Evolutionary conservation across 1,140 invertebrate genomes (phyloP), one percentile per base, ranked within the genome.

Genomic region (Neodiprion lecontei): DNA sequence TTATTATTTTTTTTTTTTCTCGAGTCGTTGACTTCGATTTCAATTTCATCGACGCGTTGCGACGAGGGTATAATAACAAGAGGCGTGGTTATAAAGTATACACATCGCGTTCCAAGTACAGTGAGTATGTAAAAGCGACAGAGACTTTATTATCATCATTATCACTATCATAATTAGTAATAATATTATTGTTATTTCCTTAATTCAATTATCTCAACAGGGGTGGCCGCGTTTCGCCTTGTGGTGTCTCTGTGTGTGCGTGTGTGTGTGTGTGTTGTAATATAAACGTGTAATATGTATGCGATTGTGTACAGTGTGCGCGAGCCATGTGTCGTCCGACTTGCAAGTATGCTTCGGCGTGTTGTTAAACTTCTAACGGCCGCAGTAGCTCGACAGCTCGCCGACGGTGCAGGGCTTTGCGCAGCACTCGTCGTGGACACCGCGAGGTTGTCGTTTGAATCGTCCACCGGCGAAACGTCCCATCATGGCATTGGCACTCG

Each of bases 351-450:
- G 5, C 28, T 40, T 40, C 28, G 28, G 28, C 28, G 5, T 40
- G 28, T 40, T 40, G 28, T 40, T 40, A 40, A 40, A 40, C 28
- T 40, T 40, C 68, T 72, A 76, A 69, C n/a, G 48, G 12, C 79
- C 87, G 74, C 89, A 90, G 61, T 90, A 90, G 75, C 80, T 87
- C 11, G 75, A 77, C 21, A 90, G 68, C 78, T 90, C 88, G 14
- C 78, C 79, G 17, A 86, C 82, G 21, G 81, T 81, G 72, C 89
- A 90, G 7, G 84, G 75, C 69, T 88, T 89, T 17, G 80, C 67
- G 72, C 89, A 90, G 74, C 89, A 90, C 74, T 90, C 89, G 71
- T 90, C 89, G 66, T 88, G 81, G 48, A 90, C 83, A 21, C 89
- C 89, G 47, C 84, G 79, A 23, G 83, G 76, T 69, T 84, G 70